A percentile compares a stretch with the other conserved stretches of the same genome.
These are phyloP conservation scores for Trinorchestia longiramus DNA, from an alignment of 1,140 invertebrate species.

Conservation along the genomic window DNA sequence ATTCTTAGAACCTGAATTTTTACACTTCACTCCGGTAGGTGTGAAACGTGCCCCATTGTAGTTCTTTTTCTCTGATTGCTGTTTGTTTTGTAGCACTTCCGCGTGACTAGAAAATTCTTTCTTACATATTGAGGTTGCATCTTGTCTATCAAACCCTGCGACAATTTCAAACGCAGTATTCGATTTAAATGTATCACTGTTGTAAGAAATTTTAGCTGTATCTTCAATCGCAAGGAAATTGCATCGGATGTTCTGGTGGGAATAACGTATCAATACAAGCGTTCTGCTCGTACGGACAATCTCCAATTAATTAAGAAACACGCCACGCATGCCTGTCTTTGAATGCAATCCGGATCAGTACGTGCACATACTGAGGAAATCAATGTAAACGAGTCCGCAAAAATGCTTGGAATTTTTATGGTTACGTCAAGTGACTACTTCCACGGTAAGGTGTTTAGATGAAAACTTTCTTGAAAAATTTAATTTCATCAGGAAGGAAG, in stretches of 20 bases:
- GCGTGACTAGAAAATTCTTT: not conserved
- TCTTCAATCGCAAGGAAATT: not conserved
- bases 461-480: not conserved
- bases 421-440: not conserved
- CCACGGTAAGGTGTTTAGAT: not conserved
- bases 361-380: not conserved
- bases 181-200: not conserved
- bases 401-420: not conserved
- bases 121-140: not conserved
- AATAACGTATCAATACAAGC: not conserved
- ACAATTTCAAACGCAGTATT: not conserved
- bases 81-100: not conserved
- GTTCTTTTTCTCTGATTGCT: not conserved
- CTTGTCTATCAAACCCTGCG: not conserved
- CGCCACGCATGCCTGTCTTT: no score
- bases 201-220: not conserved
- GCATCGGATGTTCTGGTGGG: not conserved
- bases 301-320: not conserved
- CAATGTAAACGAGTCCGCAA: not conserved
- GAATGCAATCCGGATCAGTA: not conserved
- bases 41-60: not conserved
- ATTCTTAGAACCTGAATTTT: not conserved
- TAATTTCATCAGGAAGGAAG: not conserved
- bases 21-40: not conserved
- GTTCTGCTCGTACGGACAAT: not conserved